Conservation (phyloP, 2,797 vertebrate genomes). For the Sebastes iracundus region DNA sequence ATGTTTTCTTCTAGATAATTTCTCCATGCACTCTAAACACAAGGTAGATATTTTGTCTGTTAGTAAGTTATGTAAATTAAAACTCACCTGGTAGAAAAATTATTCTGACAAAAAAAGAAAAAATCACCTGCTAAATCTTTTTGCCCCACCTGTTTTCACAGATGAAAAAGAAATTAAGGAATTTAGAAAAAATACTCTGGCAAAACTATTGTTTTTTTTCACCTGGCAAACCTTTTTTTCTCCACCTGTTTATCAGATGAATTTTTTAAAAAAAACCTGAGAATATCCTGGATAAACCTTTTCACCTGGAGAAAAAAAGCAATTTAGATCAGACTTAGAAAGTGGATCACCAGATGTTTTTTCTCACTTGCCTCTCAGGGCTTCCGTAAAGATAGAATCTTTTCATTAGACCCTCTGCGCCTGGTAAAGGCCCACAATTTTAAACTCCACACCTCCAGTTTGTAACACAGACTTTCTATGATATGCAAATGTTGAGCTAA, state of each 20-base stretch:
- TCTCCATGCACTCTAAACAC: neutral
- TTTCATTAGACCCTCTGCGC: neutral
- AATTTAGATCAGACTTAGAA: neutral
- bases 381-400: neutral
- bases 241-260: too few relatives aligned
- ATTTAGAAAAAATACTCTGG: too few relatives aligned
- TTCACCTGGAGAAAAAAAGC: neutral
- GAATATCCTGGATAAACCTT: neutral
- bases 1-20: neutral
- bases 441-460: neutral
- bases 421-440: neutral
- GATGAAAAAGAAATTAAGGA: neutral
- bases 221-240: too few relatives aligned
- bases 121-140: neutral
- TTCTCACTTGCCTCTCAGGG: neutral
- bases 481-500: neutral
- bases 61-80: neutral
- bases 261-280: too few relatives aligned
- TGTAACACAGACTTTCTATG: neutral
- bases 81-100: neutral
- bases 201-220: too few relatives aligned
- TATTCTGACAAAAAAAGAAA: neutral
- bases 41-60: neutral
- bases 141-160: neutral
- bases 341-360: too few relatives aligned